Conservation (phyloP, 2,797 vertebrate genomes). For the Acomys russatus region DNA sequence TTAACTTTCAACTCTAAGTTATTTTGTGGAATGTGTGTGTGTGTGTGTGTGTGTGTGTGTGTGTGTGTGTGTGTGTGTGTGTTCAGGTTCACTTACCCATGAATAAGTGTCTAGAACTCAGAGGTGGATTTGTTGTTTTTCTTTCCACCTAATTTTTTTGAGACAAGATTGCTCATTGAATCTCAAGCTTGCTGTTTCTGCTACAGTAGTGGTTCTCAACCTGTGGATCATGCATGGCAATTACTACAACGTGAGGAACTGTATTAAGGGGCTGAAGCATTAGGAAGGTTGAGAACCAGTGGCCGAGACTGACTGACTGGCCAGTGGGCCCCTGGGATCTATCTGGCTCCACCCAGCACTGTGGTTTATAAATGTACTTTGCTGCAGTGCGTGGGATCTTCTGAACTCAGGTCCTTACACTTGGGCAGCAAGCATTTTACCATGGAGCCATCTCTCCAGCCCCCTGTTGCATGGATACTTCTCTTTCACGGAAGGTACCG, state of each 20-base stretch:
- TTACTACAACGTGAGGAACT: neutral
- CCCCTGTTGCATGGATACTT: neutral
- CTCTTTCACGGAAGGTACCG: neutral
- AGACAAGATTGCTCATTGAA: neutral
- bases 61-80: neutral
- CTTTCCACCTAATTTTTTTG: neutral
- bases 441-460: neutral
- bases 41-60: neutral
- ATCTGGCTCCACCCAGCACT: neutral
- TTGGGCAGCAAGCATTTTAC: neutral
- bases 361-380: neutral
- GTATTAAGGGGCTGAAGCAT: neutral
- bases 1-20: conserved; percentile 22
- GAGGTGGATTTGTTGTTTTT: neutral
- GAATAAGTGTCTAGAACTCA: neutral
- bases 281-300: neutral
- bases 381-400: neutral
- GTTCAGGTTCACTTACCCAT: neutral
- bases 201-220: neutral
- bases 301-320: neutral
- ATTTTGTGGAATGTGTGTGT: neutral
- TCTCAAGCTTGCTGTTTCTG: neutral
- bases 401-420: neutral
- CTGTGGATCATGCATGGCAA: neutral
- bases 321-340: neutral